These are phyloP conservation scores for Calidris pugnax DNA, from an alignment of 2,113 vertebrate genomes.

Conservation along the genomic window DNA sequence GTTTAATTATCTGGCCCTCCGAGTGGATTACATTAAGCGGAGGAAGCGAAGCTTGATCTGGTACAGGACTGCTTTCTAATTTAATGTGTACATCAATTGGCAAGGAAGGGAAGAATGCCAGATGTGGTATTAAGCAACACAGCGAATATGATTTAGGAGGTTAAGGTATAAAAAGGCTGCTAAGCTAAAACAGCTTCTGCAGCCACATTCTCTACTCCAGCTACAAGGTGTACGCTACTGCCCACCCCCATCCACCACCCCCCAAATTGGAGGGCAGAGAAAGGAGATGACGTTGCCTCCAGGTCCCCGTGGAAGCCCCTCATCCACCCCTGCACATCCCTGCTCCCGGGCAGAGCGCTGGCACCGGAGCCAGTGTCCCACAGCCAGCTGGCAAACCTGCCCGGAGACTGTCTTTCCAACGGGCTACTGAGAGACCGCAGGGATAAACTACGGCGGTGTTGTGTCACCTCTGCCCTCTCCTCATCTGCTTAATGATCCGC, in stretches of 20 bases:
- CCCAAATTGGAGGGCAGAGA: accelerated
- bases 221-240: accelerated
- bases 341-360: neutral
- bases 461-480: neutral
- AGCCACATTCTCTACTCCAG: neutral
- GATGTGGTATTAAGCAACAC: conserved; percentile 57
- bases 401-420: accelerated
- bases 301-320: accelerated
- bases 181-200: conserved; percentile 17
- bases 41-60: conserved; percentile 56
- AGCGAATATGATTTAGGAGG: conserved; percentile 25
- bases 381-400: neutral
- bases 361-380: neutral
- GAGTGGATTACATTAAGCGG: conserved; percentile 54
- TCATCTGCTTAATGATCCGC: neutral
- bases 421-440: neutral
- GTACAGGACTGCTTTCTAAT: conserved; percentile 60
- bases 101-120: conserved; percentile 56
- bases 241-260: too few species aligned
- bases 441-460: neutral
- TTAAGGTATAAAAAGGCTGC: conserved; percentile 9
- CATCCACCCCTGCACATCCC: neutral
- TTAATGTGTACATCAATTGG: conserved; percentile 15
- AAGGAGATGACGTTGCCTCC: accelerated
- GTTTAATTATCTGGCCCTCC: conserved; percentile 67